Evolutionary conservation across 2,797 vertebrate species (phyloP).

Genomic region (Cossypha dichroa): DNA sequence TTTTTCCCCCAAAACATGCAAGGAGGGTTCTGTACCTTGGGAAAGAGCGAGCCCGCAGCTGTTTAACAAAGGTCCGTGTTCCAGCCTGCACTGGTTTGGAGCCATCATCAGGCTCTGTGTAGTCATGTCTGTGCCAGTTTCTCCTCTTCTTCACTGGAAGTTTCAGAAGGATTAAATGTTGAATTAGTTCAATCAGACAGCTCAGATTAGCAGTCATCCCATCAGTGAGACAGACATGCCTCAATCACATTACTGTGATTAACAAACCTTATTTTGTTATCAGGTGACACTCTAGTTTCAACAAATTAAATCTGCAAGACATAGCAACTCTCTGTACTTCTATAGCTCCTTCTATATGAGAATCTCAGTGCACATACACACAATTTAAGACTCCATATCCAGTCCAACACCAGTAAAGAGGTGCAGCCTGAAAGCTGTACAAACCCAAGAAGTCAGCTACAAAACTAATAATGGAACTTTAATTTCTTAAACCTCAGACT

Average conservation of each 20-base stretch:
- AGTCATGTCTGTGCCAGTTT: constrained; percentile 98
- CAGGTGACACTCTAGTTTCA: neutral
- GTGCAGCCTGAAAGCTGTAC: neutral
- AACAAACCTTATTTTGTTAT: neutral
- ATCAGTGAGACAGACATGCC: neutral
- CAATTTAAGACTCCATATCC: neutral
- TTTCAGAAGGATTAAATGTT: constrained; percentile 24
- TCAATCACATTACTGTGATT: neutral
- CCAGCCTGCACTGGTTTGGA: constrained; percentile 93
- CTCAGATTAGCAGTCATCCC: neutral
- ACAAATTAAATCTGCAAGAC: neutral
- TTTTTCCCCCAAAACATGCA: rapidly evolving
- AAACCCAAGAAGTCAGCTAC: neutral
- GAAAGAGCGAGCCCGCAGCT: constrained; percentile 88
- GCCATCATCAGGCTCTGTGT: constrained; percentile 91
- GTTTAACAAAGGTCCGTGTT: constrained; percentile 88
- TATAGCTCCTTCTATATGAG: neutral
- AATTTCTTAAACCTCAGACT: neutral
- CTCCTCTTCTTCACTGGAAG: constrained; percentile 91
- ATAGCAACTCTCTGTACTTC: neutral
- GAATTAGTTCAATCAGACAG: neutral
- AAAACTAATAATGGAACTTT: neutral
- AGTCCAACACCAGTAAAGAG: neutral
- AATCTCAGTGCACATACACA: neutral
- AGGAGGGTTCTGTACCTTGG: constrained; percentile 80